phyloP scores from a whole-genome alignment of 2,797 vertebrate genomes.

The Hirundo rustica region DNA sequence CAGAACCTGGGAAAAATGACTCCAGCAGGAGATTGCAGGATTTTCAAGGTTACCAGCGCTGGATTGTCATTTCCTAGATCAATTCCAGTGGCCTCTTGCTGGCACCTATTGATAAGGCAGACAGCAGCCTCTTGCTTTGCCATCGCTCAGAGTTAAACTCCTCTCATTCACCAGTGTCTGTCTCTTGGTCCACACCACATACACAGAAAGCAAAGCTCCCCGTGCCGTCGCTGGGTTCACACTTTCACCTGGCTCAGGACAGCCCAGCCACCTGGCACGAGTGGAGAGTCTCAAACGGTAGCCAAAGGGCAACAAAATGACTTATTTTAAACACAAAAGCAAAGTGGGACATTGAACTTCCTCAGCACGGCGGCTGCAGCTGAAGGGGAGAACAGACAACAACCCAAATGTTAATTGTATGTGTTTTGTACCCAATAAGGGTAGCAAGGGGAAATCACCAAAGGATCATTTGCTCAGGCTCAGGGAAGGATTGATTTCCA shows the following conservation, averaged over 20 bases:
- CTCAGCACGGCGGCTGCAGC: background rate
- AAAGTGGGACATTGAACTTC: background rate
- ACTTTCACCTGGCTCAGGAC: background rate
- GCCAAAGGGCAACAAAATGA: background rate
- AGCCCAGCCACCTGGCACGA: background rate
- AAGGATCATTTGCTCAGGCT: background rate
- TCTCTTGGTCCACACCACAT: background rate
- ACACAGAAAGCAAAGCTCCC: background rate
- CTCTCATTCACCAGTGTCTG: background rate
- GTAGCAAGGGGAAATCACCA: background rate
- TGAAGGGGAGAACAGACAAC: background rate
- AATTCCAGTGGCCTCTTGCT: background rate
- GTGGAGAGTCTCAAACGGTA: background rate
- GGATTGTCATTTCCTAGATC: background rate
- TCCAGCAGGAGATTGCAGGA: background rate
- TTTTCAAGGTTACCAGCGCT: conserved; percentile 30
- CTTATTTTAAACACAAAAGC: background rate
- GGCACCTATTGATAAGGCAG: background rate
- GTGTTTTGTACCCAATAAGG: background rate
- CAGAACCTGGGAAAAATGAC: conserved; percentile 7
- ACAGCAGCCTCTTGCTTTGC: background rate
- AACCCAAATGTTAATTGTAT: background rate
- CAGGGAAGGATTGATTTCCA: background rate
- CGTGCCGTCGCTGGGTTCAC: background rate
- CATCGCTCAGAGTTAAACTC: background rate